Evolutionary conservation across 2,797 vertebrate genomes (phyloP), one percentile per base, ranked within the genome.

Genomic region (Brotula barbata): DNA sequence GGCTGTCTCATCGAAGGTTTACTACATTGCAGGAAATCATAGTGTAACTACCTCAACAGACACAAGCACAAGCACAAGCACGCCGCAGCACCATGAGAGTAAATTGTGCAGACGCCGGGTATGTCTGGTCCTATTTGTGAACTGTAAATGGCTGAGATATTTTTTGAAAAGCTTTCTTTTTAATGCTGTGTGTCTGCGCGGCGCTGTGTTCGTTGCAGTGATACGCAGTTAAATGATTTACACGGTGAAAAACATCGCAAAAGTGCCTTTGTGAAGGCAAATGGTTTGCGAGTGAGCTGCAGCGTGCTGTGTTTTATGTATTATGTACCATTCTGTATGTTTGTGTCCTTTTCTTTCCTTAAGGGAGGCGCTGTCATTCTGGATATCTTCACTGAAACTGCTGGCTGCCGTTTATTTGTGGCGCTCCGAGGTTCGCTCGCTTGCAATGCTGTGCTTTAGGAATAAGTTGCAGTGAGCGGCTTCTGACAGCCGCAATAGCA

Each of bases 1-100:
- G 45, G 53, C 69, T 83, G 81, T 67, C 66, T 67, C 2, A 19
- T 4, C 4, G 40, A 78, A 51, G 53, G 58, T 73, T 82, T 83
- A 79, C 68, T 74, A 67, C 40, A 56, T 69, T 66, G 71, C 77
- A 58, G 63, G 78, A 81, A 83, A 85, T 85, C 68, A 76, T 51
- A 64, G 70, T 73, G 43, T 70, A 79, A 79, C 56, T 68, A 59
- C 64, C 58, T 40, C 46, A 14, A 62, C 57, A 73, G 45, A 57
- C 49, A 34, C 15, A 31, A 40, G 57, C 45, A 69, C 61, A 49
- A 41, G 51, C 46, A 31, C 15, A 31, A 40, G 57, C 42, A 69
- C 61, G 48, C 53, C 51, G 9, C 40, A 56, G 62, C 59, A 73
- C 67, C 73, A 75, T 56, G 39, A 48, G 47, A 73, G 21, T 77